Conservation (phyloP, 2,113 vertebrate genomes). For the Dromas ardeola region DNA sequence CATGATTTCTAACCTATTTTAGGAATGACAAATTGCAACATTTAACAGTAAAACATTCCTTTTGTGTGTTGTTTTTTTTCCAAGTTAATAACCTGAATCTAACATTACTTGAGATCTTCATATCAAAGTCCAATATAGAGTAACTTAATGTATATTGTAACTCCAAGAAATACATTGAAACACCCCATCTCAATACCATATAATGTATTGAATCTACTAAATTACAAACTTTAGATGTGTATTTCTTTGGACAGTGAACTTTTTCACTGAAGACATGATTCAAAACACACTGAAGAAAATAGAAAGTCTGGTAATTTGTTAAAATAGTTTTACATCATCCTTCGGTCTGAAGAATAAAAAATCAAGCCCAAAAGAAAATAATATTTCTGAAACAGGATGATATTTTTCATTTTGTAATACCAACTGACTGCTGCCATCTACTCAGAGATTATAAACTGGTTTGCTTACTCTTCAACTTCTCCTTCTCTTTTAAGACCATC, state of each 20-base stretch:
- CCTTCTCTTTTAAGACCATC: not conserved
- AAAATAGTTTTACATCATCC: not conserved
- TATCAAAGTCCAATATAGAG: not conserved
- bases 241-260: not conserved
- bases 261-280: not conserved
- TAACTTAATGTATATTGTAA: not conserved
- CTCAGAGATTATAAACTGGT: not conserved
- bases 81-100: not conserved
- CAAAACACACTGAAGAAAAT: not conserved
- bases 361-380: not conserved
- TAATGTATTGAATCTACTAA: not conserved
- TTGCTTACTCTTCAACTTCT: not conserved
- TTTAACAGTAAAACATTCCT: not conserved
- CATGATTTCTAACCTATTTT: not conserved
- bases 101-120: not conserved
- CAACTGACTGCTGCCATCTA: not conserved
- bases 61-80: not conserved
- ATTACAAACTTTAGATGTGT: not conserved
- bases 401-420: not conserved
- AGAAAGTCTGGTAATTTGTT: not conserved
- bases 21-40: not conserved
- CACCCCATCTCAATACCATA: not conserved
- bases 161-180: not conserved
- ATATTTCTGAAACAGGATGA: not conserved
- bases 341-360: not conserved